Evolutionary conservation across 2,888 invertebrate genomes (phyloP).

Genomic region (Macaria notata): DNA sequence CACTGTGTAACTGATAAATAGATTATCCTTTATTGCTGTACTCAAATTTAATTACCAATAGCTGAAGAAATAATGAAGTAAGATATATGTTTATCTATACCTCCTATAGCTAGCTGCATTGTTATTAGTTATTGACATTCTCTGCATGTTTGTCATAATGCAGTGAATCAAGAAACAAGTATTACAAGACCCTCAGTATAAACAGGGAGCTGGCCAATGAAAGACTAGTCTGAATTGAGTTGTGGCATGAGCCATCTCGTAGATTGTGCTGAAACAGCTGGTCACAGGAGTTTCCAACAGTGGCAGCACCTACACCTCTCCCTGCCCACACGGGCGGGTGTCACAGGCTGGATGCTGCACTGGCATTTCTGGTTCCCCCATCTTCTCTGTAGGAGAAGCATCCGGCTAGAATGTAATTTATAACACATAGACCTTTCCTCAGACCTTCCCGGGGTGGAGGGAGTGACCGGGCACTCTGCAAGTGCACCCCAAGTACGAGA

Average conservation of each 20-base stretch:
- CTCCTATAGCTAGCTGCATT: background rate
- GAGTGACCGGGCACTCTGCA: conserved; percentile 83
- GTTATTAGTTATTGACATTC: background rate
- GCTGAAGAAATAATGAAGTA: too few species aligned
- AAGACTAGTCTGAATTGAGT: conserved; percentile 95
- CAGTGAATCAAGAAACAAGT: background rate
- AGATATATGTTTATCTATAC: too few species aligned
- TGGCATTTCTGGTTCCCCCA: conserved; percentile 89
- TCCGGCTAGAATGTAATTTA: conserved; percentile 86
- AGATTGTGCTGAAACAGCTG: conserved; percentile 89
- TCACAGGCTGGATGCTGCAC: conserved; percentile 77
- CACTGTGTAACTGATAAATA: too few species aligned
- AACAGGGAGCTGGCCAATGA: conserved; percentile 82
- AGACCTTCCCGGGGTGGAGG: conserved; percentile 90
- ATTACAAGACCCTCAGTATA: conserved; percentile 65
- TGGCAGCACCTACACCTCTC: conserved; percentile 67
- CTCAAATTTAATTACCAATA: too few species aligned
- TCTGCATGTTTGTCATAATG: background rate
- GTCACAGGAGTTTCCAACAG: conserved; percentile 88
- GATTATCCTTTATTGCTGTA: too few species aligned
- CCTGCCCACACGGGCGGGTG: conserved; percentile 63
- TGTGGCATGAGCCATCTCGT: conserved; percentile 85
- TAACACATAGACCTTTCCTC: conserved; percentile 84
- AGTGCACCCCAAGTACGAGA: conserved; percentile 89
- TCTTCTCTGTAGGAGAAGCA: conserved; percentile 84